These are phyloP conservation scores for Papilio elwesi DNA, from an alignment of 2,888 invertebrate genomes.

Conservation along the genomic window DNA sequence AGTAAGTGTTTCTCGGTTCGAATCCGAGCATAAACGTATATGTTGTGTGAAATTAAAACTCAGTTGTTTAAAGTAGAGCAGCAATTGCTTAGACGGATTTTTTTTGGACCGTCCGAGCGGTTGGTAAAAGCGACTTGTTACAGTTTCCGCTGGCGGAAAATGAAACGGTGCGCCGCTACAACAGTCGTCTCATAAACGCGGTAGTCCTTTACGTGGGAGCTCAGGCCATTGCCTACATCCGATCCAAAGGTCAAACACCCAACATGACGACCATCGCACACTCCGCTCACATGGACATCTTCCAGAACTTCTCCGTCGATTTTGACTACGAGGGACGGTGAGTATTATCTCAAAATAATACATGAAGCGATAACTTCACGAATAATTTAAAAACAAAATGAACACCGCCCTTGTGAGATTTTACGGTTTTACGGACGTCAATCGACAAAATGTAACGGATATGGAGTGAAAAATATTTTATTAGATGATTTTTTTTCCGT, in stretches of 20 bases:
- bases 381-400: too few relatives aligned
- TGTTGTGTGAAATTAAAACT: too few relatives aligned
- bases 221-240: conserved; percentile 96
- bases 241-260: conserved; percentile 95
- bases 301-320: conserved; percentile 99
- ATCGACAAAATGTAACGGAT: too few relatives aligned
- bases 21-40: background rate
- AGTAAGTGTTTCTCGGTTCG: background rate
- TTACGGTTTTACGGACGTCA: too few relatives aligned
- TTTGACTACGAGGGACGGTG: conserved; percentile 96
- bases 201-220: conserved; percentile 98
- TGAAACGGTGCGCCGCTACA: conserved; percentile 96
- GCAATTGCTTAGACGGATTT: background rate
- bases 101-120: background rate
- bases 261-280: conserved; percentile 99
- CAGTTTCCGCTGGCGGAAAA: conserved; percentile 83
- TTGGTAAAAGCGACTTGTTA: background rate
- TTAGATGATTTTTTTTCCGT: too few relatives aligned
- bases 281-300: conserved; percentile 99
- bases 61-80: background rate
- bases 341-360: conserved; percentile 44
- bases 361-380: too few relatives aligned
- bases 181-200: conserved; percentile 98
- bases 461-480: too few relatives aligned
- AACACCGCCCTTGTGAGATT: too few relatives aligned